Base-by-base conservation (phyloP, 2,888 invertebrate species). In the Pyrochroa serraticornis region DNA sequence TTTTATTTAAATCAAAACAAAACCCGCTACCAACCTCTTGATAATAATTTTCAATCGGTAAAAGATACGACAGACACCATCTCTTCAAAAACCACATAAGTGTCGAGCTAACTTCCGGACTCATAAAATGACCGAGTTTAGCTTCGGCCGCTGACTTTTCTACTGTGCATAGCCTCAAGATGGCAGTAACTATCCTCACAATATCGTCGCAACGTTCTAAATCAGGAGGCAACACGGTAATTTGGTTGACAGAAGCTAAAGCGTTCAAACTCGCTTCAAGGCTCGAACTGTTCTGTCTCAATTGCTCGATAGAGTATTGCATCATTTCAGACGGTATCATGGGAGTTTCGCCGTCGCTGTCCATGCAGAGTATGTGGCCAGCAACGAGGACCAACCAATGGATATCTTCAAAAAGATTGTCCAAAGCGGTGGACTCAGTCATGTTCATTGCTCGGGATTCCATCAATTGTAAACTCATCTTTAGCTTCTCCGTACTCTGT, bases 311-410 rank as follows among this genome's bases (percentile, higher is more conserved):
- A 49, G 86, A 86, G 74, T 85, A 84, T 34, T 80, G 76, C 81
- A 86, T 86, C 37, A 90, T 81, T 74, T 87, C 85, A 0, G 82
- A 73, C 0, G 90, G 90, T 63, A 90, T 86, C 67, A 87, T 77
- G 2, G 87, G 83, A 0, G 83, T 82, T 75, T 90, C 89, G 0
- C 88, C 88, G 37, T 86, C 85, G 51, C 84, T 82, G 58, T 88
- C 87, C 80, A 87, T 85, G 46, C 87, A 85, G 42, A 90, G 75
- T 1, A 87, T 81, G 72, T 87, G 85, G 67, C 91, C 92, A 41
- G 84, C 80, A 48, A 95, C 87, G 71, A 96, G 84, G 22, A 95
- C 79, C 30, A 92, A 84, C 96, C 95, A 96, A 77, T 95, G 94
- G 13, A 95, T 79, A 79, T 95, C 95, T 80, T 96, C 95, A 73